These are phyloP conservation scores for Paradisaea rubra DNA, from an alignment of 2,113 vertebrate genomes.

Conservation along the genomic window DNA sequence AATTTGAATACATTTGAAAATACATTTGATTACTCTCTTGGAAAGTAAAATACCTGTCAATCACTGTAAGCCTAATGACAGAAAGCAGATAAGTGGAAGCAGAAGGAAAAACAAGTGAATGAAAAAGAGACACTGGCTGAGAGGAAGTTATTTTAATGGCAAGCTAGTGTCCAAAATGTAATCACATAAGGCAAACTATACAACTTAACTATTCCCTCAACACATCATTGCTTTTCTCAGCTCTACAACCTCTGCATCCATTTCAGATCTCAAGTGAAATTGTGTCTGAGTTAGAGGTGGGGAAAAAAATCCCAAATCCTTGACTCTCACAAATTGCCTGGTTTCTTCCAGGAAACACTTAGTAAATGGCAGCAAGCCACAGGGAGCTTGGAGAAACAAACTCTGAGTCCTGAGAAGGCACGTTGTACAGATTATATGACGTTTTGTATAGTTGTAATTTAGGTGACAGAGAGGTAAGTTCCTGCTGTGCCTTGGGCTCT, in stretches of 20 bases:
- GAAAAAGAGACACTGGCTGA: not conserved
- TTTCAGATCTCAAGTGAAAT: not conserved
- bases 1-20: slow-evolving; percentile 6
- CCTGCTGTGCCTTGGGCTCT: slow-evolving; percentile 8
- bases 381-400: not conserved
- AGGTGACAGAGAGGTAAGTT: not conserved
- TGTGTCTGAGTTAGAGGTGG: not conserved
- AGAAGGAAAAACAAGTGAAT: not conserved
- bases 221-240: not conserved
- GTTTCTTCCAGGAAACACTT: not conserved
- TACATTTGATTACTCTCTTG: not conserved
- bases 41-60: not conserved
- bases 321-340: not conserved
- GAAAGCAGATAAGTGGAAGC: not conserved
- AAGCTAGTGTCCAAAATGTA: not conserved
- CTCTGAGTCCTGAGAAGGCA: not conserved
- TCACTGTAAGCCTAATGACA: not conserved
- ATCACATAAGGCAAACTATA: not conserved
- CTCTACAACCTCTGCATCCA: not conserved
- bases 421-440: not conserved
- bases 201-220: not conserved
- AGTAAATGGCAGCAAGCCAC: not conserved
- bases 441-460: not conserved
- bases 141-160: not conserved
- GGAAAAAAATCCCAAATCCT: not conserved